Percentiles rank a stretch among this genome's conserved stretches.
Conservation (phyloP, 2,797 vertebrate genomes). For the Protosalanx chinensis region DNA sequence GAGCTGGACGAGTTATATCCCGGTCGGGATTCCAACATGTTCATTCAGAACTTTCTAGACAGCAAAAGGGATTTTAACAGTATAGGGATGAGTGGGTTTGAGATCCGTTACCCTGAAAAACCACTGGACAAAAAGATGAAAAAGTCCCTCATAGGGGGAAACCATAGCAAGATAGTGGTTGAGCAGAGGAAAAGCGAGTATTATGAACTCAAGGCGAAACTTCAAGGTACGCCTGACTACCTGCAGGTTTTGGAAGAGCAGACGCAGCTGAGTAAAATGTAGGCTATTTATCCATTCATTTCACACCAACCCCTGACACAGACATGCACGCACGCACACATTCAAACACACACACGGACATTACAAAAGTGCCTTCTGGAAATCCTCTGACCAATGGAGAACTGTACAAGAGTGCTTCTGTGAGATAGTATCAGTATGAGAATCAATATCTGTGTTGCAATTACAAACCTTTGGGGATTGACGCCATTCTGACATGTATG, state of each 20-base stretch:
- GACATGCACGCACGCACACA: not conserved
- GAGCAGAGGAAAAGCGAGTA: conserved; percentile 98
- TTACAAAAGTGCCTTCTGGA: conserved; percentile 99
- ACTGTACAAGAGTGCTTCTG: conserved; percentile 81
- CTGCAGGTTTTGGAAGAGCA: conserved; percentile 99
- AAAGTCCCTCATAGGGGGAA: conserved; percentile 95
- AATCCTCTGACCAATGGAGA: conserved; percentile 90
- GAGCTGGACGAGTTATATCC: conserved; percentile 96
- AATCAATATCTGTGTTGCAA: conserved; percentile 68
- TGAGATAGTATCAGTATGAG: conserved; percentile 57
- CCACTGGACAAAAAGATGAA: conserved; percentile 92
- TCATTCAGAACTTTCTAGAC: conserved; percentile 96
- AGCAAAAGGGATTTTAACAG: conserved; percentile 96
- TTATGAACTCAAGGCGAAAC: conserved; percentile 98
- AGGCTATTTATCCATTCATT: conserved; percentile 47
- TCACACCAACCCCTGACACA: not conserved
- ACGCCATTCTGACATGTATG: conserved; percentile 58
- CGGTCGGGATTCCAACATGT: conserved; percentile 90
- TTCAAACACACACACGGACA: conserved; percentile 40
- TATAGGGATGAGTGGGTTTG: conserved; percentile 96
- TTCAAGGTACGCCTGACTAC: conserved; percentile 97
- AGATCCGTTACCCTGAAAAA: conserved; percentile 97
- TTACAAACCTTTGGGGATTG: conserved; percentile 63
- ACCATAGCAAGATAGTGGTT: conserved; percentile 97
- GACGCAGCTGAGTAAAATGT: conserved; percentile 98